These are phyloP conservation scores for Corydoras maculifer DNA, from an alignment of 2,113 vertebrate genomes.

Conservation along the genomic window DNA sequence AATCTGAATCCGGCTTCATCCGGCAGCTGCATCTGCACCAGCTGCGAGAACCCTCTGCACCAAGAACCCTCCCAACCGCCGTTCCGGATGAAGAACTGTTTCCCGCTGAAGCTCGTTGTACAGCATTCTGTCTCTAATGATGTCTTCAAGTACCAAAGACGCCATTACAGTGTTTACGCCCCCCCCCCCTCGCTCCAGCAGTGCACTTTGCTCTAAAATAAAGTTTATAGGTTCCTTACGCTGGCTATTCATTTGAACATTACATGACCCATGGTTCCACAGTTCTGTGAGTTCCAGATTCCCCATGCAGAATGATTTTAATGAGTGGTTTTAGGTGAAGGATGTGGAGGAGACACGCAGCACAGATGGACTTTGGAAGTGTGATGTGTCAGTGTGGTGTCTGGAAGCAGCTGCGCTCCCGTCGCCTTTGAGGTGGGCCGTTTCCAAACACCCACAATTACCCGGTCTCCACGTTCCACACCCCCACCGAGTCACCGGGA, in stretches of 20 bases:
- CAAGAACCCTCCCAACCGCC: neutral
- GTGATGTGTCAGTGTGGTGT: slow-evolving; percentile 19
- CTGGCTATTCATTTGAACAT: too few species aligned
- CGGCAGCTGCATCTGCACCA: neutral
- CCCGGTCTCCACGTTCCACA: neutral
- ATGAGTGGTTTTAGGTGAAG: slow-evolving; percentile 2
- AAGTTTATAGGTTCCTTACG: too few species aligned
- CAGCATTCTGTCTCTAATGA: too few species aligned
- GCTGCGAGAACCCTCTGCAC: neutral
- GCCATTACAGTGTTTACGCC: too few species aligned
- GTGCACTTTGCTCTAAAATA: neutral
- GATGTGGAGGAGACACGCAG: slow-evolving; percentile 25
- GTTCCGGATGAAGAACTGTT: neutral
- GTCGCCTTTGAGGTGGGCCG: slow-evolving; percentile 19
- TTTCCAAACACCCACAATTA: slow-evolving; percentile 8
- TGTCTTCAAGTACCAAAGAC: too few species aligned
- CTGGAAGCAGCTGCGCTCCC: slow-evolving; percentile 32
- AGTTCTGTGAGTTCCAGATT: too few species aligned
- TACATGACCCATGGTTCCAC: neutral
- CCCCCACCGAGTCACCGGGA: neutral
- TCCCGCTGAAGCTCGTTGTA: too few species aligned
- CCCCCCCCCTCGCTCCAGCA: too few species aligned
- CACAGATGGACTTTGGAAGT: slow-evolving; percentile 34
- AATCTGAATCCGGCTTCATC: neutral
- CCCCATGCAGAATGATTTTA: neutral